A percentile compares a stretch with the other conserved stretches of the same genome.
Conservation (phyloP, 2,797 vertebrate species). For the Sarcophilus harrisii region DNA sequence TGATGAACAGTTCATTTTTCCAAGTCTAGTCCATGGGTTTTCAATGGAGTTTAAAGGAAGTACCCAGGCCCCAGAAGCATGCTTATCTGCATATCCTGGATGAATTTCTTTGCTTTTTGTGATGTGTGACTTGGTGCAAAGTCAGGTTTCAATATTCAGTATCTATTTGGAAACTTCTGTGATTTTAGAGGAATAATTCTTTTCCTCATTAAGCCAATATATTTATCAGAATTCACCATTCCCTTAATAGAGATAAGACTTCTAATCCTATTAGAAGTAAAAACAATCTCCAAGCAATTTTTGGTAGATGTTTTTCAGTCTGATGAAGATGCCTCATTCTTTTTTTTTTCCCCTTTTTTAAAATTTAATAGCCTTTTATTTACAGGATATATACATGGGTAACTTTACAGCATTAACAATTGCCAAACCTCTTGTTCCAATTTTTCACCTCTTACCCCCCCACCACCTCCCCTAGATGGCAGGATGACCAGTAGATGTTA, state of each 20-base stretch:
- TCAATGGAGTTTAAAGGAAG: background rate
- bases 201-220: background rate
- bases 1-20: background rate
- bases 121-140: background rate
- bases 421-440: no score
- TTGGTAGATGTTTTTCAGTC: background rate
- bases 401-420: no score
- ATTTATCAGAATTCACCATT: background rate
- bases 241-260: background rate
- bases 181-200: background rate
- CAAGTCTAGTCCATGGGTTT: background rate
- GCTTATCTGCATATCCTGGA: background rate
- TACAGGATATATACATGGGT: no score
- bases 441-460: no score
- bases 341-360: no score
- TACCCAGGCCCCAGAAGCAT: background rate
- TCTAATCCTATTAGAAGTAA: background rate
- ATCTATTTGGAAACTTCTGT: background rate
- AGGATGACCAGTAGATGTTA: no score
- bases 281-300: background rate
- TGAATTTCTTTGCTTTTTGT: background rate
- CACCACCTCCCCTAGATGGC: no score
- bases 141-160: background rate
- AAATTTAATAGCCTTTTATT: no score
- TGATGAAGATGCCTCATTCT: background rate